Evolutionary conservation across 1,140 invertebrate species (phyloP), one percentile per base, ranked within the genome.

Genomic region (Drosophila grimshawi): DNA sequence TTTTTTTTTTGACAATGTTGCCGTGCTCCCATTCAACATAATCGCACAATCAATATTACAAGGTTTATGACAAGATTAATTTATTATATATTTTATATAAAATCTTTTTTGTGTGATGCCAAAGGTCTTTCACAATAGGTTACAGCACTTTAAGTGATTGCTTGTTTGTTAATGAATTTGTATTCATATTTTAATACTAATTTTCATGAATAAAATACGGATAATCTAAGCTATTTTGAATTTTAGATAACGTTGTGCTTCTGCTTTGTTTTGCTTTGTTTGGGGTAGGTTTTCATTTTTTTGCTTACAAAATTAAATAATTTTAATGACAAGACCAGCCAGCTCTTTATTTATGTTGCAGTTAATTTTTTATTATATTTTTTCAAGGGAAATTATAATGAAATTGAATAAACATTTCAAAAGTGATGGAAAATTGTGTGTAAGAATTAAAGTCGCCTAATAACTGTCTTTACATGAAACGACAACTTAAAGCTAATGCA

Each of bases 261-360:
- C 8, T 10, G 8, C 7, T 45, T 48, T 4, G 19, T 53, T 59
- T 46, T 39, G 66, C 43, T 69, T 69, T 39, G 49, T 55, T 51
- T 67, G 33, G 19, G 30, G 8, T 6, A 29, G 6, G 35, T 45
- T 52, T 60, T 60, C n/a, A 33, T 35, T 70, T 46, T 19, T 70
- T 70, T 70, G 59, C 39, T 56, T 56, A 70, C 29, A 55, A 70
- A 39, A 35, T 37, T 4, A 53, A 8, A 41, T 11, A 43, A 7
- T 45, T 10, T 53, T 1, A 11, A 43, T 3, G 63, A 10, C 19
- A 67, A 43, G 7, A 7, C 60, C 49, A 33, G 45, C 45, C 2
- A 7, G 29, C 33, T 27, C 27, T 59, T 59, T 4, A 62, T 49
- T 11, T 30, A 35, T 37, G 29, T 62, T 11, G 52, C 0, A 41